phyloP scores from a whole-genome alignment of 2,113 vertebrate species.

The Motacilla tschutschensis region DNA sequence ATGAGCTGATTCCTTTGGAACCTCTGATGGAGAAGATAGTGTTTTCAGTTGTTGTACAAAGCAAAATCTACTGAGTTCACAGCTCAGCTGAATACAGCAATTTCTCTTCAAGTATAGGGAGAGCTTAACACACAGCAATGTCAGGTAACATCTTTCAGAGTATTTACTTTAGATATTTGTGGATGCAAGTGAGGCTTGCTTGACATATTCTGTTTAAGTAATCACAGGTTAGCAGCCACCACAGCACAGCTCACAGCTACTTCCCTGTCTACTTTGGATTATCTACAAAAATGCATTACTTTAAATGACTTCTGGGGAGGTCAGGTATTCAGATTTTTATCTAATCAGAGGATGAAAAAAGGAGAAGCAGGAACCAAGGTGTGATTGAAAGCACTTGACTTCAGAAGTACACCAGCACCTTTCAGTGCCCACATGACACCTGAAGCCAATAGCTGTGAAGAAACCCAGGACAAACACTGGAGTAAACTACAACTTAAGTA shows the following conservation, averaged over 20 bases:
- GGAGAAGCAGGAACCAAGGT: background rate
- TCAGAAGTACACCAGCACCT: background rate
- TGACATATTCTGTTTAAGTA: background rate
- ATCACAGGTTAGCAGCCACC: slow-evolving; percentile 21
- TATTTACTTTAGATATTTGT: background rate
- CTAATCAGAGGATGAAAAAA: background rate
- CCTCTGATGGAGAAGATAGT: background rate
- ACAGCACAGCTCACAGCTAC: background rate
- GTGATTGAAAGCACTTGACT: background rate
- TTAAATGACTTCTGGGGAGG: background rate
- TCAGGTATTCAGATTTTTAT: background rate
- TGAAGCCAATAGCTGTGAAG: background rate
- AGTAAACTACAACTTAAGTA: background rate
- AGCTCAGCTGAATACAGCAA: background rate
- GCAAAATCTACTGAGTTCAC: background rate
- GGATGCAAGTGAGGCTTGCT: background rate
- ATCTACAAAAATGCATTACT: background rate
- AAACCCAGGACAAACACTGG: background rate
- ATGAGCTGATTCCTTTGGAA: background rate
- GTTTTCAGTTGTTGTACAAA: background rate
- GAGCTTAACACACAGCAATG: background rate
- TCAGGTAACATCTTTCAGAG: background rate
- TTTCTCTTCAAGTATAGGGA: background rate
- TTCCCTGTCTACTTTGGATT: background rate
- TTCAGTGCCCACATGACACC: background rate